These are phyloP conservation scores for Ceramica pisi DNA, from an alignment of 2,888 invertebrate species.

Conservation along the genomic window DNA sequence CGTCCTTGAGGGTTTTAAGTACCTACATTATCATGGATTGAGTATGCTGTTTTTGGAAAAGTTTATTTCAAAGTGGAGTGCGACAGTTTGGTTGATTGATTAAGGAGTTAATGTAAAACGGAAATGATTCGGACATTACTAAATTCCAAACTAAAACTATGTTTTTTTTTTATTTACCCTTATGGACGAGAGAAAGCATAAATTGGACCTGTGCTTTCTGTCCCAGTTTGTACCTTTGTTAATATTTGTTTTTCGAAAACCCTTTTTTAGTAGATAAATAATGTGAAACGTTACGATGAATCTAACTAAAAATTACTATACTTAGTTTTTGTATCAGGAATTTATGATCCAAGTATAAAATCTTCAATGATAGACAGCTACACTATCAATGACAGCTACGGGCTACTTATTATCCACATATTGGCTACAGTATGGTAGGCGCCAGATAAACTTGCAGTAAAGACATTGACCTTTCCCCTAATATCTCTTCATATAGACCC, in stretches of 20 bases:
- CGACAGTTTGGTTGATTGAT: constrained; percentile 16
- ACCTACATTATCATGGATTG: constrained; percentile 2
- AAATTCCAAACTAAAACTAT: neutral
- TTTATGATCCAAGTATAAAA: too few species aligned
- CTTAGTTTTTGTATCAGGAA: too few species aligned
- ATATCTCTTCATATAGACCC: too few species aligned
- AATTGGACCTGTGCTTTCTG: neutral
- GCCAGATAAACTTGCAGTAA: too few species aligned
- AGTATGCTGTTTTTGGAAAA: neutral
- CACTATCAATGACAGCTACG: too few species aligned
- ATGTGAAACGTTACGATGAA: neutral
- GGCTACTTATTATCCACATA: too few species aligned
- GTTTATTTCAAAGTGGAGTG: constrained; percentile 1
- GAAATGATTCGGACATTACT: neutral
- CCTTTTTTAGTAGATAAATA: too few species aligned
- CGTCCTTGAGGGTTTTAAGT: constrained; percentile 23
- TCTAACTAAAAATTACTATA: too few species aligned
- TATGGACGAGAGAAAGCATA: neutral
- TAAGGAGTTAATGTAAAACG: neutral
- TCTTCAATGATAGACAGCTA: too few species aligned
- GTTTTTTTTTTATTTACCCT: neutral
- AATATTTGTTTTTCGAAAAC: too few species aligned
- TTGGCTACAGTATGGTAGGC: too few species aligned
- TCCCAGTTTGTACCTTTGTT: neutral
- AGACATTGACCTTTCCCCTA: too few species aligned